phyloP scores from a whole-genome alignment of 2,797 vertebrate species.

The Morelia viridis region DNA sequence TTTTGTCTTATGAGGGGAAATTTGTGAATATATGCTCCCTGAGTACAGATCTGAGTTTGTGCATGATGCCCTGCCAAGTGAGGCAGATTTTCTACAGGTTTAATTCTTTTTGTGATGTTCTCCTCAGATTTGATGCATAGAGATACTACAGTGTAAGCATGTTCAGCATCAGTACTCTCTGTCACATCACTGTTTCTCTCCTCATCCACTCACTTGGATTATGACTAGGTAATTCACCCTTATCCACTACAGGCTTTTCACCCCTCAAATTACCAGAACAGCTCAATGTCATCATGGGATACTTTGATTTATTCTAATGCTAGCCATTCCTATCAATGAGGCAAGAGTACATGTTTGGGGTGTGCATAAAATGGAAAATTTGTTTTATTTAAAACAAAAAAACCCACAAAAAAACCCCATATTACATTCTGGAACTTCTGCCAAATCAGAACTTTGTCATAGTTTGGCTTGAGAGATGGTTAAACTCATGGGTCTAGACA shows the following conservation, averaged over 20 bases:
- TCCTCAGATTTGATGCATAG: neutral
- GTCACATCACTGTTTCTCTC: neutral
- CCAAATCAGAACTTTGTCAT: neutral
- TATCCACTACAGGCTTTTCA: neutral
- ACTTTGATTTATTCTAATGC: neutral
- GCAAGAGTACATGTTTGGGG: neutral
- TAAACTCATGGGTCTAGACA: neutral
- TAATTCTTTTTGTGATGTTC: neutral
- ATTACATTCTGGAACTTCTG: neutral
- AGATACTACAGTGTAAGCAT: neutral
- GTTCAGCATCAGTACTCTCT: neutral
- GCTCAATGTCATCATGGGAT: neutral
- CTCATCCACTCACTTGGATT: neutral
- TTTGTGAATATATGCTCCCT: neutral
- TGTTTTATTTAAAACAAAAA: neutral
- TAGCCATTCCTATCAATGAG: neutral
- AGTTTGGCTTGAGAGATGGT: neutral
- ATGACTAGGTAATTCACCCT: neutral
- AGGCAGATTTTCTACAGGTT: neutral
- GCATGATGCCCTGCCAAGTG: neutral
- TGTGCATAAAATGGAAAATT: neutral
- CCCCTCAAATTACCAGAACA: neutral
- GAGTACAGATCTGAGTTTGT: neutral
- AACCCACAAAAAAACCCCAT: neutral
- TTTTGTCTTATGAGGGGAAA: neutral